phyloP scores from a whole-genome alignment of 2,797 vertebrate species.

The Darevskia nairensis region DNA sequence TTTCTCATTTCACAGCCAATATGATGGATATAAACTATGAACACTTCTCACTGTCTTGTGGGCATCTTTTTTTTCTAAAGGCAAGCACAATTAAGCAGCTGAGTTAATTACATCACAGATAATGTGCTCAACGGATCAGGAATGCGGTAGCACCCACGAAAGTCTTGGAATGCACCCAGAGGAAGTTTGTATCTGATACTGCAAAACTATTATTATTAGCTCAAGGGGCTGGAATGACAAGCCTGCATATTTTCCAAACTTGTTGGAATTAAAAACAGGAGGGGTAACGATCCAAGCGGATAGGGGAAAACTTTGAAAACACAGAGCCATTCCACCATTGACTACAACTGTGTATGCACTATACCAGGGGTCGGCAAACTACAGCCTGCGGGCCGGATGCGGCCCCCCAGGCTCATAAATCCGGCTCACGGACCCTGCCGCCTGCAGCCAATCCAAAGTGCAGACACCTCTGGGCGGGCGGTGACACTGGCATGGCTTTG shows the following conservation, averaged over 20 bases:
- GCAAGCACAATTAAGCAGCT: neutral
- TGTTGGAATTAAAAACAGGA: neutral
- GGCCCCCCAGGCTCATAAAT: no score
- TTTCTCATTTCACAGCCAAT: neutral
- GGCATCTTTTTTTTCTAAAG: neutral
- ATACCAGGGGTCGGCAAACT: no score
- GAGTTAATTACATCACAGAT: neutral
- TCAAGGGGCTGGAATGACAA: neutral
- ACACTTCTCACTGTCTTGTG: neutral
- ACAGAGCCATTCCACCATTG: no score
- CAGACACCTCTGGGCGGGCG: no score
- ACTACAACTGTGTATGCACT: no score
- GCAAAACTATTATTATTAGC: neutral
- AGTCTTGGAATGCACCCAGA: neutral
- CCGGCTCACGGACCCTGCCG: fast-evolving
- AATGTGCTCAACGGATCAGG: neutral
- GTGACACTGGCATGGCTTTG: no score
- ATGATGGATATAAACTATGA: neutral
- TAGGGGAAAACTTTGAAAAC: no score
- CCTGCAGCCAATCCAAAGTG: no score
- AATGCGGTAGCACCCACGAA: neutral
- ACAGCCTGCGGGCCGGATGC: no score
- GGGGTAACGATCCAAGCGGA: no score
- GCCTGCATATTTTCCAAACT: neutral
- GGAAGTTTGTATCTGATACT: conserved; percentile 5